A percentile compares a stretch with the other conserved stretches of the same genome.
Evolutionary conservation across 2,113 vertebrate genomes (phyloP).

Genomic region (Calidris pugnax): DNA sequence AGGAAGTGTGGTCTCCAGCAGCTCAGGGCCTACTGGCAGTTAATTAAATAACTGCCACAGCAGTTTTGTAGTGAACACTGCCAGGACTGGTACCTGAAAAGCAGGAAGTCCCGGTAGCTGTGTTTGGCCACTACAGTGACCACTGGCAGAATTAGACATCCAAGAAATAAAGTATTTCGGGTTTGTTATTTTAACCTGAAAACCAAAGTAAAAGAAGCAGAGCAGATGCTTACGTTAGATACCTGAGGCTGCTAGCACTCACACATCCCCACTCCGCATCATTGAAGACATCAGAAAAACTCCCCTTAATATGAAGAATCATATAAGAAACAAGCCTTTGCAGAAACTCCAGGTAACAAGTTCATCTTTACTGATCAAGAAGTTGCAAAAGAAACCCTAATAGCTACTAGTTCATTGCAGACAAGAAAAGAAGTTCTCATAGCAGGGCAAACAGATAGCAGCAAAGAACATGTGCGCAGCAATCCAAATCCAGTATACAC

Average conservation of each 20-base stretch:
- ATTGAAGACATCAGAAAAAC: background rate
- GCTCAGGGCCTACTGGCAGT: background rate
- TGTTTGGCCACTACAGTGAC: background rate
- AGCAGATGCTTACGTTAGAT: background rate
- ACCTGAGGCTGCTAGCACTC: fast-evolving
- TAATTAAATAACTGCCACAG: background rate
- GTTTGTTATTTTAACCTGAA: background rate
- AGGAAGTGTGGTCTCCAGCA: background rate
- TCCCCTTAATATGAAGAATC: background rate
- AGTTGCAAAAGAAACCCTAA: background rate
- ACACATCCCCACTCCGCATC: background rate
- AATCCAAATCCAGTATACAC: background rate
- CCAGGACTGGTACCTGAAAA: background rate
- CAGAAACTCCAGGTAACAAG: background rate
- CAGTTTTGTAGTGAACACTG: background rate
- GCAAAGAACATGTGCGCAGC: fast-evolving
- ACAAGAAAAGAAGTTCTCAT: background rate
- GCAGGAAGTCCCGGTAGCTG: background rate
- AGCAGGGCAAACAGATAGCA: background rate
- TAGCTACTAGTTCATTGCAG: background rate
- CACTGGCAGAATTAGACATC: background rate
- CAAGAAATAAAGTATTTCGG: background rate
- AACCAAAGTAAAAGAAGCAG: background rate
- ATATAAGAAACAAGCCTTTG: background rate
- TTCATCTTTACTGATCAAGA: background rate